phyloP scores from a whole-genome alignment of 1,140 invertebrate genomes.

The Drosophila subpulchrella region DNA sequence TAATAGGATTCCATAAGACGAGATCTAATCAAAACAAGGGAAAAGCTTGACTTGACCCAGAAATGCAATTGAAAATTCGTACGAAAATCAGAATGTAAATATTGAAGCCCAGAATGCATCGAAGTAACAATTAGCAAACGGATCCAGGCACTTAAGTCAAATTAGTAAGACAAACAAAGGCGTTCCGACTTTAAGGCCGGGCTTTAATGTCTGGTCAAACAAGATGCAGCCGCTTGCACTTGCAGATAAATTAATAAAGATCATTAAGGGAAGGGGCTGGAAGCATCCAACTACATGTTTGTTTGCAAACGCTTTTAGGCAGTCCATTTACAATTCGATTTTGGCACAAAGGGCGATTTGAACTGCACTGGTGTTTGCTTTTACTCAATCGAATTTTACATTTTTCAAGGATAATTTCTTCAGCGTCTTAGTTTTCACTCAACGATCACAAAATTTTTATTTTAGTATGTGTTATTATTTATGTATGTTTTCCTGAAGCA shows the following conservation, averaged over 20 bases:
- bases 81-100: neutral
- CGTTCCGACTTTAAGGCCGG: neutral
- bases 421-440: neutral
- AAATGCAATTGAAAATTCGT: conserved; percentile 9
- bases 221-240: neutral
- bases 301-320: conserved; percentile 26
- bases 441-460: too few relatives aligned
- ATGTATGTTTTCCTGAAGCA: too few relatives aligned
- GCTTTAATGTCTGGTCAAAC: conserved; percentile 28
- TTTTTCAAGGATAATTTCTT: neutral
- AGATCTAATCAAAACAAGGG: too few relatives aligned
- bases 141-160: conserved; percentile 46
- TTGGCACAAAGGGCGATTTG: conserved; percentile 22
- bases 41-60: neutral
- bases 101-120: neutral
- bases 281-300: neutral
- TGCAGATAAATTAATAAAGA: conserved; percentile 32
- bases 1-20: too few relatives aligned
- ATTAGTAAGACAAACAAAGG: conserved; percentile 50
- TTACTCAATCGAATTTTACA: neutral
- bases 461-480: too few relatives aligned
- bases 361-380: conserved; percentile 7
- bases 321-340: conserved; percentile 22
- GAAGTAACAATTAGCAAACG: conserved; percentile 51
- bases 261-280: neutral